A percentile compares a stretch with the other conserved stretches of the same genome.
Conservation (phyloP, 2,888 invertebrate genomes). For the Phytoseiulus persimilis region DNA sequence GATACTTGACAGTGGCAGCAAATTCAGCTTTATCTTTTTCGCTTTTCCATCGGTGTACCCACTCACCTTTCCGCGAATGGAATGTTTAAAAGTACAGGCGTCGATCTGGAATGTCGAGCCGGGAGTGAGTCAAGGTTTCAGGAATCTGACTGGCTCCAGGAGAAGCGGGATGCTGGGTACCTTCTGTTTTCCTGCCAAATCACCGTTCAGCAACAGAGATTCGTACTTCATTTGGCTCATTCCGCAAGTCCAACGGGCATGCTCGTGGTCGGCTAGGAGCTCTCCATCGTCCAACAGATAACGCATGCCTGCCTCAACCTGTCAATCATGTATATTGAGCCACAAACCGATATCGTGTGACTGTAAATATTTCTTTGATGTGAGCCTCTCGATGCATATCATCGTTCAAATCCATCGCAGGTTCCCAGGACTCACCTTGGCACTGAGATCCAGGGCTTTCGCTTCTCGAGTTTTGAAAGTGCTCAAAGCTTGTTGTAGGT, state of each 20-base stretch:
- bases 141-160: background rate
- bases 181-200: background rate
- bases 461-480: background rate
- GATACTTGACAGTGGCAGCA: background rate
- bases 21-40: too few relatives aligned
- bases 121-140: background rate
- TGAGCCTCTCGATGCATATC: background rate
- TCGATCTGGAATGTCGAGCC: background rate
- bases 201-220: background rate
- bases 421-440: slow-evolving; percentile 21
- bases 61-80: background rate
- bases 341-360: too few relatives aligned
- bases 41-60: background rate
- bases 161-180: background rate
- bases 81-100: slow-evolving; percentile 17
- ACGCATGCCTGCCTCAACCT: slow-evolving; percentile 27
- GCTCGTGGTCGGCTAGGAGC: background rate
- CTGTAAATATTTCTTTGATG: too few relatives aligned
- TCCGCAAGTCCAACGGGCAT: slow-evolving; percentile 10
- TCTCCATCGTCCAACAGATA: slow-evolving; percentile 12
- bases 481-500: slow-evolving; percentile 5
- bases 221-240: slow-evolving; percentile 1
- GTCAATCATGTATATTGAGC: background rate
- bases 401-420: too few relatives aligned
- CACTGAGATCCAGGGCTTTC: slow-evolving; percentile 1